phyloP scores from a whole-genome alignment of 37 sponge, comb jelly and placozoan species.

The Trichoplax adhaerens region DNA sequence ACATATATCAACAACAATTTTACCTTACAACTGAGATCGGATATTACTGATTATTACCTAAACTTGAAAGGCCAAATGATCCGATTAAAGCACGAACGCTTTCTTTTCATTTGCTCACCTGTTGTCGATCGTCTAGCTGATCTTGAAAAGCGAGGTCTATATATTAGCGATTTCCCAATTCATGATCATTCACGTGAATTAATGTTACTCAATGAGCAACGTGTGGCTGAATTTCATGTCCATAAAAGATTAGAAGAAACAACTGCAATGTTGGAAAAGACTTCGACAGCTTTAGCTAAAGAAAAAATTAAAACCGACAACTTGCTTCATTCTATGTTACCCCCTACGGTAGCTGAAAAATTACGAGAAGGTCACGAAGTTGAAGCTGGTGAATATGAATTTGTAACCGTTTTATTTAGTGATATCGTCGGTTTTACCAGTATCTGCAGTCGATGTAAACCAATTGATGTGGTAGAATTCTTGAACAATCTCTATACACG shows the following conservation, averaged over 20 bases:
- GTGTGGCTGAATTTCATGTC: slow-evolving; percentile 27
- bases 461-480: slow-evolving; percentile 51
- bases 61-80: slow-evolving; percentile 46
- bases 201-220: slow-evolving; percentile 28
- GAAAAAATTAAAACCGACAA: slow-evolving; percentile 45
- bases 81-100: not conserved
- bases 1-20: slow-evolving; percentile 21
- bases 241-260: slow-evolving; percentile 33
- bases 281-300: slow-evolving; percentile 13
- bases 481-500: slow-evolving; percentile 49
- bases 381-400: slow-evolving; percentile 13
- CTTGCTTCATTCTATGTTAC: slow-evolving; percentile 59
- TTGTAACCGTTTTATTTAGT: slow-evolving; percentile 65
- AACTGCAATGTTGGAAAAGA: not conserved
- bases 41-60: not conserved
- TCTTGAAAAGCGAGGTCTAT: slow-evolving; percentile 30
- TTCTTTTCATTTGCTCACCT: slow-evolving; percentile 48
- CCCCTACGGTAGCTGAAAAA: slow-evolving; percentile 28
- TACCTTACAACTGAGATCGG: slow-evolving; percentile 1
- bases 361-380: slow-evolving; percentile 13
- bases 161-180: slow-evolving; percentile 49
- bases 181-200: slow-evolving; percentile 50
- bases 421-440: slow-evolving; percentile 72
- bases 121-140: slow-evolving; percentile 26
- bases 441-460: slow-evolving; percentile 41